Base-by-base conservation (phyloP, 1,140 invertebrate species). In the Chelonus insularis region DNA sequence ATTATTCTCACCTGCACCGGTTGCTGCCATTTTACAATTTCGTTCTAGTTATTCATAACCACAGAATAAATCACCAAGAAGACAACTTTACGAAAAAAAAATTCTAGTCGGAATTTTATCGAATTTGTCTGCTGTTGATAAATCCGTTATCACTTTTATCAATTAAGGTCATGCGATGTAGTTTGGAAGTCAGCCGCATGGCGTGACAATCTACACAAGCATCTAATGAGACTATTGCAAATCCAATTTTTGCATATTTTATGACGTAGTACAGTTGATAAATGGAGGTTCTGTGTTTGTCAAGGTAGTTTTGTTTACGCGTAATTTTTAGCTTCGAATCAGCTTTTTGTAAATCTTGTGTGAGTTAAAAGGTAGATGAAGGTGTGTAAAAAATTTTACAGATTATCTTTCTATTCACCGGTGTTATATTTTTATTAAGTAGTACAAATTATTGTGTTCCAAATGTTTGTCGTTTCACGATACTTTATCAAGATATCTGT, bases 261-360 rank as follows among this genome's bases (percentile, higher is more conserved):
- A 23, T 37, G 52, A 54, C 16, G 51, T 41, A 60, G 69, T 76
- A 70, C 67, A 77, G 76, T 78, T 77, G 75, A 79, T 79, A 60
- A 52, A 60, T 60, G 58, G 58, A 54, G 58, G 67, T 74, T 68
- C 66, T 74, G 77, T 78, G 77, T 79, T 79, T 80, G 78, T 80
- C 77, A 77, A 77, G 73, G 71, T 78, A 77, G 79, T 78, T 82
- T 82, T 82, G 79, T 82, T 82, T 82, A 82, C 81, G 73, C 74
- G 73, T 57, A 74, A 72, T 76, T 76, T 76, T 76, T 72, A 65
- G 72, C 54, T 74, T 65, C 68, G 69, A 72, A 73, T 72, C 67
- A 73, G 73, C 71, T 74, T 69, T 59, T 62, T 67, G 69, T 64
- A 68, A 62, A 71, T 77, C 62, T 73, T 65, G 72, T 75, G 72